Percentiles rank a stretch among this genome's conserved stretches.
Evolutionary conservation across 2,888 invertebrate species (phyloP).

Genomic region (Hirtodrosophila cameraria): DNA sequence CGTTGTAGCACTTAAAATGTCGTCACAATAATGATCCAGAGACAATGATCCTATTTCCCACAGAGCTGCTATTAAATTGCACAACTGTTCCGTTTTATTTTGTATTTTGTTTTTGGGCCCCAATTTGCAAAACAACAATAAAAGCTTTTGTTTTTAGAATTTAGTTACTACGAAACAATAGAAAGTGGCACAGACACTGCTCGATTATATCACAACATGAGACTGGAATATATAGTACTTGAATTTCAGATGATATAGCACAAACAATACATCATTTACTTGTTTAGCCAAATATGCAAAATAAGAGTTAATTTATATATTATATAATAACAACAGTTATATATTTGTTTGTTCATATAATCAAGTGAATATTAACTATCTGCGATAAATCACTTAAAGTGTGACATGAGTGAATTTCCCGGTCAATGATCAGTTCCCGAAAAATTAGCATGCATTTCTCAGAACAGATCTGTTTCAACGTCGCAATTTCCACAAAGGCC

Average conservation of each 20-base stretch:
- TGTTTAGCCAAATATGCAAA: not conserved
- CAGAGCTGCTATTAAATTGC: conserved; percentile 42
- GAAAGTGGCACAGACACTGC: not conserved
- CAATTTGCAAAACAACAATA: conserved; percentile 38
- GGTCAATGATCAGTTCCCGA: conserved; percentile 48
- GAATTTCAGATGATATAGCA: not conserved
- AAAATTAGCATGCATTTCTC: not conserved
- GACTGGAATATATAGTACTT: conserved; percentile 5
- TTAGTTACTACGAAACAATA: conserved; percentile 22
- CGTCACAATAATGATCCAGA: conserved; percentile 39
- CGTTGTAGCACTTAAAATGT: conserved; percentile 1
- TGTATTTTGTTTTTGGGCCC: conserved; percentile 12
- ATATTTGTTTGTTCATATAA: not conserved
- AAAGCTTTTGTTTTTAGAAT: conserved; percentile 45
- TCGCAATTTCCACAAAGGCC: conserved; percentile 9
- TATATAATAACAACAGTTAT: not conserved
- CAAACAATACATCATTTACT: conserved; percentile 21
- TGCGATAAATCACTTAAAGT: conserved; percentile 39
- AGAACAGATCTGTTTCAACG: not conserved
- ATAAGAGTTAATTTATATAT: not conserved
- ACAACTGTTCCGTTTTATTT: conserved; percentile 54
- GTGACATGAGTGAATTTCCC: conserved; percentile 35
- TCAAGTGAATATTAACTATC: conserved; percentile 48
- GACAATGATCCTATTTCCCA: conserved; percentile 38
- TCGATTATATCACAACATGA: conserved; percentile 35